Percentiles rank a stretch among this genome's conserved stretches.
Conservation (phyloP, 2,888 invertebrate genomes). For the Drosophila subquinaria region DNA sequence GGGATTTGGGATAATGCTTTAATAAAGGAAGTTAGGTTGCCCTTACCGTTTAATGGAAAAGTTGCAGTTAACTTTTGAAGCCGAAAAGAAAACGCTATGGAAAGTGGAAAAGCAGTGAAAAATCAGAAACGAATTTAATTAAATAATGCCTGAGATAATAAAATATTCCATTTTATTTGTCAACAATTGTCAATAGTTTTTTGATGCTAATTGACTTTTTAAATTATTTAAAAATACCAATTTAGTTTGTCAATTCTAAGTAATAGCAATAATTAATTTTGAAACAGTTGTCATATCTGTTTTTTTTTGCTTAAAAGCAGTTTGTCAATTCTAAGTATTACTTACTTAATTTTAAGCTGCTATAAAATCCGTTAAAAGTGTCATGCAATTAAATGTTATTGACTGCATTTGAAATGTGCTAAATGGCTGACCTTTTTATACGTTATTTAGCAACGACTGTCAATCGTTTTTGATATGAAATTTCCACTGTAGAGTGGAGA, state of each 20-base stretch:
- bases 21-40: background rate
- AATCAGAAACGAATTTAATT: background rate
- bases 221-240: background rate
- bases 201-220: background rate
- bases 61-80: background rate
- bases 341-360: too few relatives aligned
- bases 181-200: background rate
- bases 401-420: constrained; percentile 12
- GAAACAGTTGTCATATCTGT: too few relatives aligned
- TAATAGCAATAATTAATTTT: background rate
- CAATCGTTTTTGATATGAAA: constrained; percentile 33
- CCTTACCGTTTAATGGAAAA: background rate
- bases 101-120: background rate
- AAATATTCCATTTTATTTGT: too few relatives aligned
- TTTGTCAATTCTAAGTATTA: background rate
- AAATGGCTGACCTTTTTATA: constrained; percentile 23
- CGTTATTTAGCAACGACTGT: constrained; percentile 20
- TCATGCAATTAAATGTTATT: background rate
- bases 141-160: background rate
- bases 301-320: too few relatives aligned
- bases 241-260: background rate
- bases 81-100: background rate
- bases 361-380: too few relatives aligned
- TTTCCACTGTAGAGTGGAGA: constrained; percentile 47
- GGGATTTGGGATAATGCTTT: background rate